These are phyloP conservation scores for Notarius lentiginosus DNA, from an alignment of 2,113 vertebrate species.

Conservation along the genomic window DNA sequence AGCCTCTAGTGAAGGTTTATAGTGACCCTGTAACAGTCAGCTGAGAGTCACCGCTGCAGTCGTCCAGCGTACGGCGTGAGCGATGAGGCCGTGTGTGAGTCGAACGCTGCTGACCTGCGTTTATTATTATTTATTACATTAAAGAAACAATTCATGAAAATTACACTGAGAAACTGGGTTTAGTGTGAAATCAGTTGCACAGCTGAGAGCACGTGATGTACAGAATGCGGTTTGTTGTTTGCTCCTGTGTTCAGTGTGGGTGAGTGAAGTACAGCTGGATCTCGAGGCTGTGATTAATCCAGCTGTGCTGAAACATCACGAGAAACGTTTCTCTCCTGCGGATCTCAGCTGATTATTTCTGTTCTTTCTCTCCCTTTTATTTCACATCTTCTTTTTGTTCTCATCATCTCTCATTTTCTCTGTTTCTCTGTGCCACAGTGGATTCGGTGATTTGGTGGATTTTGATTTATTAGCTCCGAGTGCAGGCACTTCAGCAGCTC, in stretches of 20 bases:
- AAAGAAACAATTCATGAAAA: background rate
- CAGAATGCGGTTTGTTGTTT: background rate
- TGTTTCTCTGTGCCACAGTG: conserved; percentile 60
- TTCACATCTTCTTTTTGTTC: too few relatives aligned
- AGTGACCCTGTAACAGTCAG: too few relatives aligned
- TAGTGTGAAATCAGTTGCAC: too few relatives aligned
- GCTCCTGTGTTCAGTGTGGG: background rate
- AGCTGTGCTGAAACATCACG: background rate
- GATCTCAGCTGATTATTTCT: background rate
- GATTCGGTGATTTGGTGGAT: conserved; percentile 82
- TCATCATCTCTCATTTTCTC: conserved; percentile 70
- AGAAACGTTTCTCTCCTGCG: background rate
- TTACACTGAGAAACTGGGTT: too few relatives aligned
- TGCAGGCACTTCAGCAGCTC: conserved; percentile 61
- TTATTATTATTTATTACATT: background rate
- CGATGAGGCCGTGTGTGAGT: too few relatives aligned
- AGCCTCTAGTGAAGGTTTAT: too few relatives aligned
- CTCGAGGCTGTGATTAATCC: background rate
- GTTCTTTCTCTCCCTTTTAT: background rate
- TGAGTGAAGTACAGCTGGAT: background rate
- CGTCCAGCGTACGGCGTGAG: too few relatives aligned
- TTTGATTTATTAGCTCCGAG: conserved; percentile 81
- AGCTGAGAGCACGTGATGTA: background rate
- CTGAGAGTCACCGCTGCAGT: too few relatives aligned
- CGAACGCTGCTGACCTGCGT: background rate